Percentiles rank a stretch among this genome's conserved stretches.
Conservation (phyloP, 2,888 invertebrate genomes). For the Lypha dubia region DNA sequence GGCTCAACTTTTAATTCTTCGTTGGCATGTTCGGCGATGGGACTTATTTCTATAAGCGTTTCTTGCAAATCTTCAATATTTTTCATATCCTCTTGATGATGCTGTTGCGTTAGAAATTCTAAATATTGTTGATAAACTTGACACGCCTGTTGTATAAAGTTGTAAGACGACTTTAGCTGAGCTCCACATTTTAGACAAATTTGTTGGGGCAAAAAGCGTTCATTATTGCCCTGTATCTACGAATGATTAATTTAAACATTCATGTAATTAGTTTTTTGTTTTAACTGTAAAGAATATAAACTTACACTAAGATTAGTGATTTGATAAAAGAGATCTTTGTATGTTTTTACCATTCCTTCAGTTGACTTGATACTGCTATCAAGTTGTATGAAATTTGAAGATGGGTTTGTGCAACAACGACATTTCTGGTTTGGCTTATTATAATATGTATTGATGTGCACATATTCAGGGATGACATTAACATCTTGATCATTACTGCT, state of each 20-base stretch:
- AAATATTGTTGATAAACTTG: conserved; percentile 31
- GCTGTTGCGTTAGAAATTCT: background rate
- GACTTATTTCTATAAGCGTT: conserved; percentile 46
- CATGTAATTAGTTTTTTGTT: background rate
- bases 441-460: conserved; percentile 7
- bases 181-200: conserved; percentile 54
- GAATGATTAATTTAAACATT: background rate
- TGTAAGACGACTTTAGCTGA: conserved; percentile 43
- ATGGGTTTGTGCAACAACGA: conserved; percentile 58
- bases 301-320: conserved; percentile 43
- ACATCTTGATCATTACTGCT: background rate
- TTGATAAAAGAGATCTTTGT: conserved; percentile 52
- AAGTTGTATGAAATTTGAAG: conserved; percentile 43
- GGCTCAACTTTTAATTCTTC: conserved; percentile 37
- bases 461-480: background rate
- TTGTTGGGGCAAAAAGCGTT: conserved; percentile 51
- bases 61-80: conserved; percentile 56
- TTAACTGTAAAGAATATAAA: background rate
- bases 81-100: conserved; percentile 25
- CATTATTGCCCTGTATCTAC: conserved; percentile 28
- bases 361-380: background rate
- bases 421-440: conserved; percentile 17
- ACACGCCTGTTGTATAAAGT: conserved; percentile 47
- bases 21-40: background rate
- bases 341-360: conserved; percentile 32